Evolutionary conservation across 2,797 vertebrate species (phyloP), one percentile per base, ranked within the genome.

Genomic region (Chrysocyon brachyurus): DNA sequence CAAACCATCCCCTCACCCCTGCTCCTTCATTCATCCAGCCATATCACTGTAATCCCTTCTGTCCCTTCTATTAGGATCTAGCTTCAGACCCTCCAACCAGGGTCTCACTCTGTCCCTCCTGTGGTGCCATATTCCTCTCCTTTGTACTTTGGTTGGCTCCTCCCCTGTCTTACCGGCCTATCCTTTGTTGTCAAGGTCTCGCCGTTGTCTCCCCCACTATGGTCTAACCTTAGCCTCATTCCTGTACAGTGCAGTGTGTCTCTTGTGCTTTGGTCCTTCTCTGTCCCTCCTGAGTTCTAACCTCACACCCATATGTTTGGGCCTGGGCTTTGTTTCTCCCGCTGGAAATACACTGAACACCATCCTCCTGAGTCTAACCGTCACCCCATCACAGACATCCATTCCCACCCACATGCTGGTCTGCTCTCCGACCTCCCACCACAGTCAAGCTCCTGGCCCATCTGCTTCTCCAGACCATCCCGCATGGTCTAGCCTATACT

Each of bases 401-500:
- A 0, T 26, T 61, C 46, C 9, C 19, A 33, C 28, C 3, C 46
- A 33, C 3, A 0, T 59, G 16, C 33, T 12, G 10, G 10, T 33
- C 68, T 64, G 15, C 77, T 16, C 46, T 52, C 77, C 1, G 9
- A 24, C 82, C n/a, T 91, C 81, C 49, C 3, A 1, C n/a, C 4
- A 0, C 14, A 4, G n/a, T 68, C 1, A 5, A 89, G 63, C 75
- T 82, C 52, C 68, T 4, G 15, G 21, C 73, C n/a, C 22, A 10
- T 61, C 11, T n/a, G 11, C 22, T 54, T 40, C 49, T 57, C 14
- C 11, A 40, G 15, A 3, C 31, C 0, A 1, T 22, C 57, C 31
- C 0, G 0, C 0, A 0, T 16, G 5, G 19, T 46, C 78, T 40
- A 3, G 4, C 61, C 31, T 1, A 14, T 2, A 3, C 3, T 59